These are phyloP conservation scores for Urechis unicinctus DNA, from an alignment of 2,888 invertebrate genomes.

Conservation along the genomic window DNA sequence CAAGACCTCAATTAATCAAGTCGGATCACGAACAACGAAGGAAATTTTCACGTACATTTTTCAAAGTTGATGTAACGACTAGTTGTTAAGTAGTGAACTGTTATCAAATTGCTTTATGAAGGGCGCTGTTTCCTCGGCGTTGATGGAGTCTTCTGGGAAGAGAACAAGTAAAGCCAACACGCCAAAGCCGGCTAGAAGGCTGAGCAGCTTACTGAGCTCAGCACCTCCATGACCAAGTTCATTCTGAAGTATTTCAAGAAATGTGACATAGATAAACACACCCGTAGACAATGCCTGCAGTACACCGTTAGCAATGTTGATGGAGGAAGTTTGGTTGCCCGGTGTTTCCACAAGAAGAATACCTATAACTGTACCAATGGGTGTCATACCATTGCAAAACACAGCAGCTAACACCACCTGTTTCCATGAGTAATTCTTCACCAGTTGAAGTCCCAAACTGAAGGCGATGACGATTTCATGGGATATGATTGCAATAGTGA, in stretches of 20 bases:
- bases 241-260: slow-evolving; percentile 79
- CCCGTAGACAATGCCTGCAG: slow-evolving; percentile 79
- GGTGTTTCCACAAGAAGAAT: background rate
- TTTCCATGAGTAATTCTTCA: slow-evolving; percentile 51
- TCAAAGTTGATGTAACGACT: too few relatives aligned
- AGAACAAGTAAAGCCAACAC: slow-evolving; percentile 15
- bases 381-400: slow-evolving; percentile 30
- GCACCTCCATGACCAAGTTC: slow-evolving; percentile 46
- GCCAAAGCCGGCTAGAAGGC: slow-evolving; percentile 21
- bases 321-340: background rate
- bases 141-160: slow-evolving; percentile 2
- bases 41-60: too few relatives aligned
- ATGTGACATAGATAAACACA: slow-evolving; percentile 84
- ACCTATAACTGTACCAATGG: slow-evolving; percentile 54
- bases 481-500: slow-evolving; percentile 52
- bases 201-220: slow-evolving; percentile 35
- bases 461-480: slow-evolving; percentile 55
- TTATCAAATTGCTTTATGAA: too few relatives aligned
- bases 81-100: too few relatives aligned
- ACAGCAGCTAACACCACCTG: slow-evolving; percentile 35
- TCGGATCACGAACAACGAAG: too few relatives aligned
- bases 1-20: too few relatives aligned
- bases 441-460: slow-evolving; percentile 53
- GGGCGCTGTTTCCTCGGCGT: too few relatives aligned
- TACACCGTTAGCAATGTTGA: slow-evolving; percentile 34